These are phyloP conservation scores for Ashinkailepas kermadecensis DNA, from an alignment of 2,888 invertebrate genomes.

Conservation along the genomic window DNA sequence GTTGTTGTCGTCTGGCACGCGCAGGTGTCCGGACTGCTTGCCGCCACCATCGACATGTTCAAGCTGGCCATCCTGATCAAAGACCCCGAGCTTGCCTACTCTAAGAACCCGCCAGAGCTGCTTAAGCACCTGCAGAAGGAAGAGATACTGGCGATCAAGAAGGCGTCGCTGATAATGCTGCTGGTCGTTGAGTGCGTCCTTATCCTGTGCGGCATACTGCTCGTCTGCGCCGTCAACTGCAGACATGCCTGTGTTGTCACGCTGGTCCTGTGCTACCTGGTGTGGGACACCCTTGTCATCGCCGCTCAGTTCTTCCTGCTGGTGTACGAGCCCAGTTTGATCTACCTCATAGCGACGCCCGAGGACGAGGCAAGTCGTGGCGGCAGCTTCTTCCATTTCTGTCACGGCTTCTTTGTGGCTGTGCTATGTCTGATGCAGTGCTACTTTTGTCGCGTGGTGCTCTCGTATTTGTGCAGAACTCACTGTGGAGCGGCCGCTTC, in stretches of 20 bases:
- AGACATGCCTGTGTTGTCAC: neutral
- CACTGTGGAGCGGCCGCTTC: neutral
- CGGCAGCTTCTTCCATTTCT: conserved; percentile 1
- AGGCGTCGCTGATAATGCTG: neutral
- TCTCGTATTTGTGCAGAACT: conserved; percentile 4
- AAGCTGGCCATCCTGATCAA: conserved; percentile 23
- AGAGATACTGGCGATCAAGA: neutral
- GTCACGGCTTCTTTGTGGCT: neutral
- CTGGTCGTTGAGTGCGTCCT: neutral
- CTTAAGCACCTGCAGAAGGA: neutral
- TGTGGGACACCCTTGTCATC: neutral
- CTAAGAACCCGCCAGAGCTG: neutral
- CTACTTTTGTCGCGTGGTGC: conserved; percentile 10
- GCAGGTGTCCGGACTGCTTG: neutral
- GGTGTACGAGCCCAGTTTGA: neutral
- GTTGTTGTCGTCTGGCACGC: neutral
- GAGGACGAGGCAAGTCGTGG: neutral
- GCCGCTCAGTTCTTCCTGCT: conserved; percentile 8
- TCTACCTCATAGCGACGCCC: conserved; percentile 5
- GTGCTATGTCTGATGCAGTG: neutral
- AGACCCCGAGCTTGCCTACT: conserved; percentile 10
- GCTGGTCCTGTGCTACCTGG: conserved; percentile 12
- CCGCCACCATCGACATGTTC: conserved; percentile 22
- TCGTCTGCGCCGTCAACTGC: conserved; percentile 17
- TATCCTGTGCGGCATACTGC: neutral